Evolutionary conservation across 2,113 vertebrate genomes (phyloP), one percentile per base, ranked within the genome.

Genomic region (Prunella fulvescens): DNA sequence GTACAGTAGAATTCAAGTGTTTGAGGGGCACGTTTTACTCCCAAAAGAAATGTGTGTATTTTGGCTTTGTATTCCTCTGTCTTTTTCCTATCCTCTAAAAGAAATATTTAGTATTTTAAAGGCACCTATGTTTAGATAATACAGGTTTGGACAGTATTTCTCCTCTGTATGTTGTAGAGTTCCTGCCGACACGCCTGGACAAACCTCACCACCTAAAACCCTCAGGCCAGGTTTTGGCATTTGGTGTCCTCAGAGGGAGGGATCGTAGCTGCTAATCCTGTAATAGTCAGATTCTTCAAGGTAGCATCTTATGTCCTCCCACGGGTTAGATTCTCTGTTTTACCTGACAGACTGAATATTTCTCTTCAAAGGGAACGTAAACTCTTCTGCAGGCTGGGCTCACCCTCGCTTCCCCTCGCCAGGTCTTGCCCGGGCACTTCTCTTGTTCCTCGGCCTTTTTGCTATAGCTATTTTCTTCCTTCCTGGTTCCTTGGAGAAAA

Each of bases 221-320:
- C 92, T 76, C 65, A 37, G 93, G 95, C 90, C 90, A 58, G 83
- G 29, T 81, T 90, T 86, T 94, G 91, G 90, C 53, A 28, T 69
- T 92, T 2, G 2, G 22, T 95, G 88, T 88, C 91, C 92, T 93
- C 64, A 23, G 90, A 96, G 88, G 87, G 88, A 90, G 83, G 83
- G 92, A 93, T 90, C 44, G 33, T 74, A 91, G 93, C 72, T 71
- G n/a, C 91, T 96, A 96, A 96, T 97, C 96, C 93, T 80, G 81
- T 96, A 96, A 96, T 96, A 95, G 93, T 78, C 86, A 81, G 78
- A 89, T 95, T 94, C 91, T 88, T 97, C 88, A 91, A 81, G 88
- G 93, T 78, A 95, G 88, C 88, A 82, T 96, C 90, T 93, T 88
- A 91, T 90, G 85, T 94, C 92, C 93, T 96, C 88, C 88, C 93